phyloP scores from a whole-genome alignment of 2,888 invertebrate genomes.

The Tipula vernalis region DNA sequence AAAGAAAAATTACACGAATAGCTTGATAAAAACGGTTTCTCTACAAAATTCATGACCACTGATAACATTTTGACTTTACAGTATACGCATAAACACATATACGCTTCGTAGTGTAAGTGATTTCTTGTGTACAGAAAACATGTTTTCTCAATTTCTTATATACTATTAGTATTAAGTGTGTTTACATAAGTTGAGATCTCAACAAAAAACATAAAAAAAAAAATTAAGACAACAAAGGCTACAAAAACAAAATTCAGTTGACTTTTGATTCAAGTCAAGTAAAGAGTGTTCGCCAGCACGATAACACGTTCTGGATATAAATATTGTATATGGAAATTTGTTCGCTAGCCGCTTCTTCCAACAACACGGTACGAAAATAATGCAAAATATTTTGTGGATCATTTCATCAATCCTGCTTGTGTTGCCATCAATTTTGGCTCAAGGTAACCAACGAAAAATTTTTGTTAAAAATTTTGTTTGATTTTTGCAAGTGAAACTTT shows the following conservation, averaged over 20 bases:
- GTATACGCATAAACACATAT: neutral
- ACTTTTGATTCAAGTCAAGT: neutral
- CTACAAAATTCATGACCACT: neutral
- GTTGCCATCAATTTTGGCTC: neutral
- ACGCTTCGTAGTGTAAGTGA: neutral
- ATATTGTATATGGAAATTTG: conserved; percentile 9
- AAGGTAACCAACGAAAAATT: neutral
- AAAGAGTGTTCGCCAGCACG: neutral
- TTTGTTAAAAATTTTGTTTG: neutral
- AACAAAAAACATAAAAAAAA: neutral
- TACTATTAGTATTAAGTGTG: neutral
- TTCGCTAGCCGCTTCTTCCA: neutral
- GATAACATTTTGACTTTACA: neutral
- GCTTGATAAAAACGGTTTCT: neutral
- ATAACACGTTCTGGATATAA: neutral
- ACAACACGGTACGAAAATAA: neutral
- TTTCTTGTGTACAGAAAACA: neutral
- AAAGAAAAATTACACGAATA: too few species aligned
- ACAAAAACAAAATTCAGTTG: neutral
- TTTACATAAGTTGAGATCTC: neutral
- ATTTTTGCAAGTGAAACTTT: neutral
- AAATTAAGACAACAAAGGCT: neutral
- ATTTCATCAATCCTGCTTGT: neutral
- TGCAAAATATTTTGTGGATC: neutral
- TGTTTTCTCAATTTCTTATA: neutral